Evolutionary conservation across 2,888 invertebrate species (phyloP).

Genomic region (Clepsis dumicolana): DNA sequence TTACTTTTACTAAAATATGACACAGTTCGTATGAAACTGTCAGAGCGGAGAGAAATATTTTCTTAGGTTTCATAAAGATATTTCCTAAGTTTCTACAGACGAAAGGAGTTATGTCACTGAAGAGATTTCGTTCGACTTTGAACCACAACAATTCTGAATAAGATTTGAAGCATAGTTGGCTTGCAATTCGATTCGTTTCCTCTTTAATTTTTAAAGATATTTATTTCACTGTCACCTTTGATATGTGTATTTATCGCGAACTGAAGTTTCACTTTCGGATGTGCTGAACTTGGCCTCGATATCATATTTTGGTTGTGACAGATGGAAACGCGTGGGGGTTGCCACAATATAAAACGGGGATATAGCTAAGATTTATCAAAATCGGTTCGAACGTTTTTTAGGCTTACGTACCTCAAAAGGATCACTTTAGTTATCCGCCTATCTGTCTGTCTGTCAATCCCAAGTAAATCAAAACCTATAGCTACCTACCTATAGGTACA

Average conservation of each 20-base stretch:
- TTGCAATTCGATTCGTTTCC: background rate
- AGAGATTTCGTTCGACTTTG: background rate
- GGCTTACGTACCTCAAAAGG: no score
- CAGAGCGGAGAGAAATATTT: slow-evolving; percentile 5
- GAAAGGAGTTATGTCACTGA: background rate
- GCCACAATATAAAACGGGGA: slow-evolving; percentile 1
- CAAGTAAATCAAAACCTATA: no score
- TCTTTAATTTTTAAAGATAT: slow-evolving; percentile 1
- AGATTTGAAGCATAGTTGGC: background rate
- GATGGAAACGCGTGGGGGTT: background rate
- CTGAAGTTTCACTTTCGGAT: slow-evolving; percentile 9
- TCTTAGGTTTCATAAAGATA: slow-evolving; percentile 18
- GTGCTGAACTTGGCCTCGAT: slow-evolving; percentile 24
- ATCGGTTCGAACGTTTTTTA: no score
- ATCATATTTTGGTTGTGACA: background rate
- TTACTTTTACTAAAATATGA: slow-evolving; percentile 35
- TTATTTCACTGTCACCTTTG: slow-evolving; percentile 14
- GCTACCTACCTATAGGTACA: no score
- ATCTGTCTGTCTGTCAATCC: no score
- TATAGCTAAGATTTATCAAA: no score
- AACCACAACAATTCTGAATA: background rate
- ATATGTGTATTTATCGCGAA: slow-evolving; percentile 26
- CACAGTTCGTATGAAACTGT: slow-evolving; percentile 33
- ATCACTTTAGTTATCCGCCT: no score
- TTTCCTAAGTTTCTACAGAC: background rate